Percentiles rank a stretch among this genome's conserved stretches.
Conservation (phyloP, 2,797 vertebrate genomes). For the Novumbra hubbsi region DNA sequence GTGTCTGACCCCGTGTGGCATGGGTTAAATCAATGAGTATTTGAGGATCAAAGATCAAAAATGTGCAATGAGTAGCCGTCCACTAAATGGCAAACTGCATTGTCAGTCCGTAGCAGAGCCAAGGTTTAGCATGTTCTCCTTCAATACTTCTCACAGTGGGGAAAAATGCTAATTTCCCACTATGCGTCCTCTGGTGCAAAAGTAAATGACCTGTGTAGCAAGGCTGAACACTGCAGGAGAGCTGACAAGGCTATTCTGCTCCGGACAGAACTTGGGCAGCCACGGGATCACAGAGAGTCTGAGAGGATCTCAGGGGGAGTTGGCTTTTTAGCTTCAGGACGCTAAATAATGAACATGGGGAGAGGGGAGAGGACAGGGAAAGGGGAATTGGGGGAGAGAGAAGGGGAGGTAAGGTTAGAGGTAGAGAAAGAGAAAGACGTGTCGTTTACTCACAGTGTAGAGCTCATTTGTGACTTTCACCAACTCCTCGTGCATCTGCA, state of each 20-base stretch:
- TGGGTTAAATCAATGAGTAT: slow-evolving; percentile 22
- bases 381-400: not conserved
- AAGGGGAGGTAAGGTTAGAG: not conserved
- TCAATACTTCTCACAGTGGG: slow-evolving; percentile 39
- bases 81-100: slow-evolving; percentile 52
- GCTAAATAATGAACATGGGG: not conserved
- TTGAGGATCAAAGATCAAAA: slow-evolving; percentile 8
- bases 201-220: slow-evolving; percentile 45
- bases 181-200: slow-evolving; percentile 42
- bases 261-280: slow-evolving; percentile 44
- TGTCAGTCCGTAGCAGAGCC: slow-evolving; percentile 44
- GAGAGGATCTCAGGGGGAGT: slow-evolving; percentile 11
- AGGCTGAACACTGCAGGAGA: slow-evolving; percentile 24
- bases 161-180: slow-evolving; percentile 48
- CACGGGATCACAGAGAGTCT: slow-evolving; percentile 13
- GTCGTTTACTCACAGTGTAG: slow-evolving; percentile 84
- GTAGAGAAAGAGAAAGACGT: not conserved
- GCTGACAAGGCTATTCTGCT: slow-evolving; percentile 60
- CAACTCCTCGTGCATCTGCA: slow-evolving; percentile 94
- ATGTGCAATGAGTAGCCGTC: slow-evolving; percentile 29
- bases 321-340: not conserved
- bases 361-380: not conserved
- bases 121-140: slow-evolving; percentile 43
- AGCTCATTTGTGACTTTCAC: slow-evolving; percentile 95
- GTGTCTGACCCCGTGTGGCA: slow-evolving; percentile 23